A percentile compares a stretch with the other conserved stretches of the same genome.
Evolutionary conservation across 2,797 vertebrate genomes (phyloP).

Genomic region (Aulostomus chinensis): DNA sequence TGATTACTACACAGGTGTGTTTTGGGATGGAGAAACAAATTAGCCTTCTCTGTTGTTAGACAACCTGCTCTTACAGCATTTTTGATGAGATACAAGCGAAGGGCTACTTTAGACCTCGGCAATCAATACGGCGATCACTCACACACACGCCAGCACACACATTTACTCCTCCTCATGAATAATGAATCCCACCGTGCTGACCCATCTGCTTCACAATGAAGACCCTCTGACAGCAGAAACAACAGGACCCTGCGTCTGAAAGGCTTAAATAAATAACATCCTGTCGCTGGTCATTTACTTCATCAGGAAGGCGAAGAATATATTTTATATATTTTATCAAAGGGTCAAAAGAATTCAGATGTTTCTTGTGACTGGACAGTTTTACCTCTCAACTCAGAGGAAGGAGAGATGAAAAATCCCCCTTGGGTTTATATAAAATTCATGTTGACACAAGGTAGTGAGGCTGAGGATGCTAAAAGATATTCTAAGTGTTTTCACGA

Average conservation of each 20-base stretch:
- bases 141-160: constrained; percentile 8
- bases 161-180: constrained; percentile 48
- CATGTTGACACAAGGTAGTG: too few relatives aligned
- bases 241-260: neutral
- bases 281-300: neutral
- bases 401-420: too few relatives aligned
- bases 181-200: constrained; percentile 55
- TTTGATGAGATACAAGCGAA: constrained; percentile 35
- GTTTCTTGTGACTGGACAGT: too few relatives aligned
- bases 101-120: constrained; percentile 15
- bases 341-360: too few relatives aligned
- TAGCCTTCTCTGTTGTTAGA: too few relatives aligned
- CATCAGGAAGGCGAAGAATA: neutral
- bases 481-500: too few relatives aligned
- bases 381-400: too few relatives aligned
- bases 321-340: too few relatives aligned
- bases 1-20: neutral
- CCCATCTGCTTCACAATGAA: constrained; percentile 46
- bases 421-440: too few relatives aligned
- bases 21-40: too few relatives aligned
- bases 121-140: constrained; percentile 44
- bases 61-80: constrained; percentile 27
- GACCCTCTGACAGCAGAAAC: constrained; percentile 18
- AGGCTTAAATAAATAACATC: constrained; percentile 9
- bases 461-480: too few relatives aligned